Evolutionary conservation across 2,113 vertebrate species (phyloP), one percentile per base, ranked within the genome.

Genomic region (human (Homo sapiens)): DNA sequence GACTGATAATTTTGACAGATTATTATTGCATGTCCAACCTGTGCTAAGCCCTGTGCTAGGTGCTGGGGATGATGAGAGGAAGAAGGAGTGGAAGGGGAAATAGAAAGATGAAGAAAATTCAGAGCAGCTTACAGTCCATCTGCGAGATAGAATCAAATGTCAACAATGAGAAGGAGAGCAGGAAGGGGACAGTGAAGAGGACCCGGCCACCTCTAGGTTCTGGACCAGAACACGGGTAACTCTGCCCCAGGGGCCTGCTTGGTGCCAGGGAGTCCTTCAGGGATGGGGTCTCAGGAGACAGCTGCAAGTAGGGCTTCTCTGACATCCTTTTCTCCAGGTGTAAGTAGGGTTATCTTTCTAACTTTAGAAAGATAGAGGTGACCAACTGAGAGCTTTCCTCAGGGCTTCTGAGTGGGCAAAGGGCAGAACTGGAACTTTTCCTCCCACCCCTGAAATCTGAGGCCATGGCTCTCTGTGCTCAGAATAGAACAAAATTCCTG

Each of bases 231-330:
- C 22, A 11, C 23, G 43, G 38, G 30, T 27, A 9, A 78, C 59
- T n/a, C 30, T 45, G 14, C 23, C 0, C 6, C 3, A 1, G 7
- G 17, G 8, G 2, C 18, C 40, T 81, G 35, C 48, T n/a, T 72
- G 23, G 52, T 64, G 32, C 45, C 82, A 6, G n/a, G 57, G 45
- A n/a, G 20, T 3, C 25, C 43, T 9, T 18, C 18, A 1, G 27
- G 38, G 32, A 1, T 50, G 75, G 30, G 32, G 3, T 16, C 57
- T 87, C 18, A 30, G 50, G 52, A 48, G n/a, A 17, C 0, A 7
- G 64, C 32, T 8, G 18, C 27, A 6, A 43, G 20, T 35, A 0
- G 52, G 23, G 23, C n/a, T n/a, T 59, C 25, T n/a, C 43, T 10
- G 17, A 32, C 0, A 9, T n/a, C 50, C 25, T 70, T 59, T 59